A percentile compares a stretch with the other conserved stretches of the same genome.
phyloP scores from a whole-genome alignment of 2,113 vertebrate species.

The Polyodon spathula region DNA sequence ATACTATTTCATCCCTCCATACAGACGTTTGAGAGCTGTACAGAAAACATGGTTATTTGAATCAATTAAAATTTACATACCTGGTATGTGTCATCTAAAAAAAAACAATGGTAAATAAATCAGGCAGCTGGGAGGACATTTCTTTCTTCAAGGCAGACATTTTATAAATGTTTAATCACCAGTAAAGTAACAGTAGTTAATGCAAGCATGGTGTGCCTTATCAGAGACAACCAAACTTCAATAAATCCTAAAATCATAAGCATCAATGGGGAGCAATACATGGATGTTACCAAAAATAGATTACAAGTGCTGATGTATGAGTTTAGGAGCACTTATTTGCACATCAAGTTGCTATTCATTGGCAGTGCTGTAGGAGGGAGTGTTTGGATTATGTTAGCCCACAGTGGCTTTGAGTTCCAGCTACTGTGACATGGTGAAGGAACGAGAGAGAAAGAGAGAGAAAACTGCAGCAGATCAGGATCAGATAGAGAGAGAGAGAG shows the following conservation, averaged over 20 bases:
- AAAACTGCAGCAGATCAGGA: slow-evolving; percentile 43
- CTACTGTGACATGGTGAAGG: slow-evolving; percentile 50
- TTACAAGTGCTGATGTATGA: slow-evolving; percentile 17
- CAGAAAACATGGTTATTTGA: too few species aligned
- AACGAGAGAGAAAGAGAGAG: slow-evolving; percentile 33
- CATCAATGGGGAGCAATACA: slow-evolving; percentile 15
- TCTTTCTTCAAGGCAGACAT: too few species aligned
- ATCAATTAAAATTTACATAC: too few species aligned
- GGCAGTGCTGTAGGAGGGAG: slow-evolving; percentile 23
- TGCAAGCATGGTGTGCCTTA: neutral
- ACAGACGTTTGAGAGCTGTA: too few species aligned
- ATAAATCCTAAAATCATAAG: slow-evolving; percentile 5
- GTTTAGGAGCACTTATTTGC: slow-evolving; percentile 44
- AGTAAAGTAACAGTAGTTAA: too few species aligned
- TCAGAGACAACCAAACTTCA: slow-evolving; percentile 1
- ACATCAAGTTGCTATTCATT: slow-evolving; percentile 50
- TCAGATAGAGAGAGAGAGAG: slow-evolving; percentile 54
- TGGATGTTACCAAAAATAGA: slow-evolving; percentile 21
- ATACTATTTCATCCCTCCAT: too few species aligned
- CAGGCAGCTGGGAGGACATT: too few species aligned
- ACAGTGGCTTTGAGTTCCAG: slow-evolving; percentile 50
- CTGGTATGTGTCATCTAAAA: too few species aligned
- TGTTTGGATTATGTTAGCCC: slow-evolving; percentile 13
- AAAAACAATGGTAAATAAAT: too few species aligned
- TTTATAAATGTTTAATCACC: too few species aligned